These are phyloP conservation scores for Nothura maculosa DNA, from an alignment of 2,797 vertebrate genomes.

Conservation along the genomic window DNA sequence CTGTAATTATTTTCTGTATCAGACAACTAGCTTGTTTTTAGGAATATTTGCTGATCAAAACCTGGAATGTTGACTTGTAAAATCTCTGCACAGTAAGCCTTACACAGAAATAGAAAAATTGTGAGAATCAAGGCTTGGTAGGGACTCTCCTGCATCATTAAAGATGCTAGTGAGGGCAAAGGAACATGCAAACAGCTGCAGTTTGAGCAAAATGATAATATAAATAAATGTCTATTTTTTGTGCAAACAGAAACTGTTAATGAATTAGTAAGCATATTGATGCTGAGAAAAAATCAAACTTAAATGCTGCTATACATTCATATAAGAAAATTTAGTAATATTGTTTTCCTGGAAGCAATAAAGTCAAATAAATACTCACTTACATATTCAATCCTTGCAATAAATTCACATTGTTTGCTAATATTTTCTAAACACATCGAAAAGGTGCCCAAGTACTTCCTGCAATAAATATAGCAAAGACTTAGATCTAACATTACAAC, in stretches of 20 bases:
- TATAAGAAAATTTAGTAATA: neutral
- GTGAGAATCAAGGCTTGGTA: neutral
- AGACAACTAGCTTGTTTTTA: neutral
- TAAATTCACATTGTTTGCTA: neutral
- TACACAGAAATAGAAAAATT: neutral
- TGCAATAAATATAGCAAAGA: neutral
- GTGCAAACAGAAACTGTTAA: fast-evolving
- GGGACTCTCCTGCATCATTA: neutral
- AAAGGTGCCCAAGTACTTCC: fast-evolving
- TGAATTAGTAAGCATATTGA: fast-evolving
- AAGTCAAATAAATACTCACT: neutral
- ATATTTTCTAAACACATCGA: neutral
- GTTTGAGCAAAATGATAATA: neutral
- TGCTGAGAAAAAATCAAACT: neutral
- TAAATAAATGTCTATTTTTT: neutral
- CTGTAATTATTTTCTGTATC: neutral
- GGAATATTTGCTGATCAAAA: neutral
- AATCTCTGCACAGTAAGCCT: neutral
- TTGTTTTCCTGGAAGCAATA: neutral
- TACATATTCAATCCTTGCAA: neutral
- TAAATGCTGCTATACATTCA: neutral
- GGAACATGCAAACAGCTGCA: neutral
- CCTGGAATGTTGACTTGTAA: neutral
- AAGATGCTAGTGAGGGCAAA: neutral
- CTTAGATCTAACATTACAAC: neutral